Evolutionary conservation across 1,140 invertebrate species (phyloP), one percentile per base, ranked within the genome.

Genomic region (Platorchestia sp.): DNA sequence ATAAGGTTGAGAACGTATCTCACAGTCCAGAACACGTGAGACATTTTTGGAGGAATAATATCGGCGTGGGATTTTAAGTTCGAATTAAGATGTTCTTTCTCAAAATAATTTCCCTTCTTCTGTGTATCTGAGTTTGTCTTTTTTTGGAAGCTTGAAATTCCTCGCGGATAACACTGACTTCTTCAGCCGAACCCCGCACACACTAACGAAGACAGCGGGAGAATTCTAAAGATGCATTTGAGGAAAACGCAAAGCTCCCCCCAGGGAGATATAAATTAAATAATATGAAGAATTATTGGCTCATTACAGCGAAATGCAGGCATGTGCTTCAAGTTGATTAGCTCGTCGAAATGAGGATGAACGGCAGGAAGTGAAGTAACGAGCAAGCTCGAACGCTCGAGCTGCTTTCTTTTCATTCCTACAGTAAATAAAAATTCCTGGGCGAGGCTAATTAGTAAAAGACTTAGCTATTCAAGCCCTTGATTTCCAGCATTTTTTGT

Each of bases 401-500:
- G 59, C 27, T 36, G 14, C 59, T 51, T 51, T 75, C 59, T 75
- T 75, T 75, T 75, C 59, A 75, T 22, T 10, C 59, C 14, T 75
- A 75, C 27, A 75, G 59, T 44, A 89, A 89, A 42, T 89, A 89
- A 89, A 89, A 89, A 89, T 89, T 89, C 14, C 43, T 42, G 14
- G 41, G 41, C 7, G 43, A 89, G 43, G 41, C 87, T 89, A 89
- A 89, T 89, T 89, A 89, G 87, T 41, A 89, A 89, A 89, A 89
- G 87, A 89, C 43, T 89, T 43, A 42, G 87, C 87, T 7, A 89
- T 42, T 14, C 42, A 41, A 43, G 41, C 87, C 87, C 14, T 89
- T 89, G 59, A 75, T 89, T 41, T 41, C 41, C 42, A 89, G 41
- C 6, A 89, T 89, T 89, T 89, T 89, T 89, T 5, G 14, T 42